Base-by-base conservation (phyloP, 2,888 invertebrate species). In the Tenthredo notha region DNA sequence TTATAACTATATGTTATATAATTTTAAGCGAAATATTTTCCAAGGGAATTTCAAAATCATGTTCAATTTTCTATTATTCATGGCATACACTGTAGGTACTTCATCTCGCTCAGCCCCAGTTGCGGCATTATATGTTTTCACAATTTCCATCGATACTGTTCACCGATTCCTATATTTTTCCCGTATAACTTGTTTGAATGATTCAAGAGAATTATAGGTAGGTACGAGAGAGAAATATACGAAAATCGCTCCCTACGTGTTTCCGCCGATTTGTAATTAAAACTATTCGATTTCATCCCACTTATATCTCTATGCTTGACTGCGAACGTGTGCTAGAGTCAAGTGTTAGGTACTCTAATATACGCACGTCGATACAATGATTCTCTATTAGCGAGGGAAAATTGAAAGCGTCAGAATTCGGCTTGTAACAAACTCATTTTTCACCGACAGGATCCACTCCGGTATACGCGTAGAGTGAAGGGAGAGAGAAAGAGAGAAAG, bases 371-470 rank as follows among this genome's bases (percentile, higher is more conserved):
- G 33, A 61, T 67, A 67, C 67, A 72, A 37, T 43, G 72, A 72
- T 72, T 43, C 37, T 80, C 80, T 43, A 58, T 58, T 29, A 29
- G 29, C 54, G 77, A 29, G 67, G 21, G n/a, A 74, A 50, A 18
- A 29, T 50, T 77, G 50, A 54, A 50, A 54, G 50, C 29, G 15
- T 54, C 18, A 50, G 15, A 80, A 58, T 61, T 25, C 21, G 78
- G 18, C 21, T 9, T 12, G 80, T 80, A 37, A 37, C n/a, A 61
- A 80, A 40, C 61, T 80, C 58, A 80, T 80, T 80, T 80, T 80
- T 80, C 80, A 80, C 37, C 58, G 33, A 54, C 54, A 47, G 75
- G 4, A 75, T 47, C 75, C 75, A 21, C 74, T 43, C 25, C 70
- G 37, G 29, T 70, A 18, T n/a, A 9, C 70, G 33, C 5, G 37